Conservation (phyloP, 2,888 invertebrate species). For the Nomada flava region DNA sequence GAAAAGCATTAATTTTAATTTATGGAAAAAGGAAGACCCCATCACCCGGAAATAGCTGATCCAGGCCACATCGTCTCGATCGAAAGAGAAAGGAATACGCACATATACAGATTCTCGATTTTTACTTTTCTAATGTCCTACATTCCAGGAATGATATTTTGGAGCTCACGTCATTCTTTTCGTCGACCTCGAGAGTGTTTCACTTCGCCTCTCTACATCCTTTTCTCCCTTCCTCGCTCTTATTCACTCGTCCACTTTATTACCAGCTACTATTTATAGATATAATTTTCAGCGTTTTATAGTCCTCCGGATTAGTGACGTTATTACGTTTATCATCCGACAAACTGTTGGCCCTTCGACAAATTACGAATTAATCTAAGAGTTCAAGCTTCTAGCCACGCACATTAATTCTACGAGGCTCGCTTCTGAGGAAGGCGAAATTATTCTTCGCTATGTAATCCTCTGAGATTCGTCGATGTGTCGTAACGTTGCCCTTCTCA, state of each 20-base stretch:
- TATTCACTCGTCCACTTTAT: constrained; percentile 12
- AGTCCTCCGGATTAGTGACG: not conserved
- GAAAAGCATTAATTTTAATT: constrained; percentile 45
- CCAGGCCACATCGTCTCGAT: constrained; percentile 38
- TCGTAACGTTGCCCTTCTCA: constrained; percentile 1
- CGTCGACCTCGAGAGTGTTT: constrained; percentile 41
- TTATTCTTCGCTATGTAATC: not conserved
- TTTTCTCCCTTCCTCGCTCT: constrained; percentile 4
- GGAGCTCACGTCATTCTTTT: constrained; percentile 51
- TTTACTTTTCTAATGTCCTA: constrained; percentile 59
- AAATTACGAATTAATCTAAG: not conserved
- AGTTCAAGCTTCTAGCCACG: not conserved
- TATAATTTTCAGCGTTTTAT: not conserved
- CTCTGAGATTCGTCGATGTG: not conserved
- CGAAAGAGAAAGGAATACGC: constrained; percentile 56
- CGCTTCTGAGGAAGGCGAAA: not conserved
- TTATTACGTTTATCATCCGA: not conserved
- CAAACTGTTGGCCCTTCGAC: not conserved
- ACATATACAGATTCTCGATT: constrained; percentile 31
- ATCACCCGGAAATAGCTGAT: constrained; percentile 48
- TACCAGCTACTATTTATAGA: constrained; percentile 27
- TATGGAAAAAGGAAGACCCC: constrained; percentile 54
- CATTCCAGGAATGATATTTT: constrained; percentile 57
- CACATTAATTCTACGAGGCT: not conserved
- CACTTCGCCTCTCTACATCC: constrained; percentile 31